Evolutionary conservation across 2,113 vertebrate species (phyloP).

Genomic region (Cacatua alba): DNA sequence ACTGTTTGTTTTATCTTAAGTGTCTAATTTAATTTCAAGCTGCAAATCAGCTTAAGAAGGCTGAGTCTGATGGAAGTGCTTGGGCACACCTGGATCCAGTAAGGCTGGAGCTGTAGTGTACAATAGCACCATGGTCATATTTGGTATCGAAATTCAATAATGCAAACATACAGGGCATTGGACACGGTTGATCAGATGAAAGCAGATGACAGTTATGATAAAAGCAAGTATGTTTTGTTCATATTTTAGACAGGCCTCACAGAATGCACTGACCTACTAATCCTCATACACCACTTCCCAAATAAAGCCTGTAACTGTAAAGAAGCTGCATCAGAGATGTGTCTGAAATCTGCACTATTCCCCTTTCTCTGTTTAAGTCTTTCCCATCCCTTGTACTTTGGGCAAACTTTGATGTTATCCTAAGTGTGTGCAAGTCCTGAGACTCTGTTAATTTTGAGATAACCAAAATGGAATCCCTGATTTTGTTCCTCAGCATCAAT

Average conservation of each 20-base stretch:
- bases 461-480: background rate
- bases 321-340: background rate
- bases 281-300: background rate
- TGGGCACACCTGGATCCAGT: background rate
- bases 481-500: background rate
- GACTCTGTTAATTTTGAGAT: background rate
- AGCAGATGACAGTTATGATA: background rate
- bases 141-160: background rate
- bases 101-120: background rate
- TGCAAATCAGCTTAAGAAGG: background rate
- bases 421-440: background rate
- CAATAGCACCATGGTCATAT: background rate
- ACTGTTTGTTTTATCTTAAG: background rate
- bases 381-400: background rate
- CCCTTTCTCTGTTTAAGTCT: background rate
- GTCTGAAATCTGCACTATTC: background rate
- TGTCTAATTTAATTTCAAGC: background rate
- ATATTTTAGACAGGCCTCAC: background rate
- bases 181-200: background rate
- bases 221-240: background rate
- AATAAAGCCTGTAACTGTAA: background rate
- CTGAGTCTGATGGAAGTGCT: background rate
- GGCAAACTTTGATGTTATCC: background rate
- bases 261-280: background rate
- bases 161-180: background rate